Evolutionary conservation across 2,797 vertebrate genomes (phyloP).

Genomic region (Chelidonichthys spinosus): DNA sequence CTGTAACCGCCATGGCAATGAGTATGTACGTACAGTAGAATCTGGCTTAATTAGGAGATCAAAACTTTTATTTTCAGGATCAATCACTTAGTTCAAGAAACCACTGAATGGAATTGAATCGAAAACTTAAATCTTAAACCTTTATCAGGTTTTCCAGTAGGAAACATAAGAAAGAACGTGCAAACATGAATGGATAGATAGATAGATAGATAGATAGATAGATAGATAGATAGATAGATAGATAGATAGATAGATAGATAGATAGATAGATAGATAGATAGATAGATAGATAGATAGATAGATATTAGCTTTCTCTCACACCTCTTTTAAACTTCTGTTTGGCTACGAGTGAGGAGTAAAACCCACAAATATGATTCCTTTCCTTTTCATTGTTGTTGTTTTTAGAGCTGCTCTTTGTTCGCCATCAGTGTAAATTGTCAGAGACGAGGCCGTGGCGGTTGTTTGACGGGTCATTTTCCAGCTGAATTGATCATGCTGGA

Average conservation of each 20-base stretch:
- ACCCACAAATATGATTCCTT: slow-evolving; percentile 24
- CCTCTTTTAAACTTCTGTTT: background rate
- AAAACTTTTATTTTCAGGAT: slow-evolving; percentile 11
- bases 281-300: too few relatives aligned
- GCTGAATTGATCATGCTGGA: slow-evolving; percentile 42
- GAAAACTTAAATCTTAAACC: slow-evolving; percentile 13
- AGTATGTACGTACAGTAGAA: slow-evolving; percentile 18
- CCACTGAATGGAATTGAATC: slow-evolving; percentile 22
- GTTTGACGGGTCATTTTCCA: slow-evolving; percentile 57
- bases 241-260: too few relatives aligned
- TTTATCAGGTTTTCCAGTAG: slow-evolving; percentile 13
- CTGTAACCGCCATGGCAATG: slow-evolving; percentile 59
- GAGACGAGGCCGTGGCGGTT: slow-evolving; percentile 28
- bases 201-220: too few relatives aligned
- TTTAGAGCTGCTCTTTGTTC: slow-evolving; percentile 36
- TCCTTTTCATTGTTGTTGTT: background rate
- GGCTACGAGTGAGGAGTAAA: slow-evolving; percentile 29
- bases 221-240: too few relatives aligned
- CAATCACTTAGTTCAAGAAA: slow-evolving; percentile 7
- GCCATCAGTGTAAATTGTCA: slow-evolving; percentile 31
- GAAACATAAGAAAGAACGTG: slow-evolving; percentile 17
- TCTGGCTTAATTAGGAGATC: slow-evolving; percentile 30
- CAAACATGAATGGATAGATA: too few relatives aligned
- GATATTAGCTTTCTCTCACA: slow-evolving; percentile 37
- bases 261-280: too few relatives aligned